phyloP scores from a whole-genome alignment of 2,113 vertebrate genomes.

The Sapajus apella region DNA sequence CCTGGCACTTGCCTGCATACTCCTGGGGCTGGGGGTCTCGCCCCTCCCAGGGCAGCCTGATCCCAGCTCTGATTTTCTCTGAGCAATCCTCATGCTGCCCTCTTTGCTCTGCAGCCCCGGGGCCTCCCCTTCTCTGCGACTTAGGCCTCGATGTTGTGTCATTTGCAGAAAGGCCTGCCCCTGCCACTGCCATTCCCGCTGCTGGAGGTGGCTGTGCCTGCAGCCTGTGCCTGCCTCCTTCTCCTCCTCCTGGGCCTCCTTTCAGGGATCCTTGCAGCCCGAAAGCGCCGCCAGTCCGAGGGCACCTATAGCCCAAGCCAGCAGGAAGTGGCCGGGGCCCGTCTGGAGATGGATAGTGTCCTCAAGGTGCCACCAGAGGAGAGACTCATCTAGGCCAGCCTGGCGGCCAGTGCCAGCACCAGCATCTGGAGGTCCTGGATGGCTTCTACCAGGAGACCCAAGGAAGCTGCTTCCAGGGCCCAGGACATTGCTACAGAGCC shows the following conservation, averaged over 20 bases:
- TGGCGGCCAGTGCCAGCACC: neutral
- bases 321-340: slow-evolving; percentile 96
- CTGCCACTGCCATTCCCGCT: slow-evolving; percentile 86
- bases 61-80: neutral
- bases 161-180: slow-evolving; percentile 89
- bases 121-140: neutral
- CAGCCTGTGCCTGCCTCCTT: slow-evolving; percentile 91
- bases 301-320: slow-evolving; percentile 98
- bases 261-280: slow-evolving; percentile 93
- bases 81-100: neutral
- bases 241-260: slow-evolving; percentile 90
- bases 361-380: slow-evolving; percentile 98
- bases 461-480: neutral
- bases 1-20: neutral
- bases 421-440: neutral
- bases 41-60: neutral
- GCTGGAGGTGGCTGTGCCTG: slow-evolving; percentile 92
- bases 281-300: slow-evolving; percentile 96
- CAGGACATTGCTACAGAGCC: neutral
- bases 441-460: neutral
- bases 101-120: slow-evolving; percentile 27
- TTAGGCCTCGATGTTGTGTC: slow-evolving; percentile 65
- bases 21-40: neutral
- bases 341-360: slow-evolving; percentile 98
- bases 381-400: slow-evolving; percentile 81